These are phyloP conservation scores for Rhogogaster chlorosoma DNA, from an alignment of 2,888 invertebrate genomes.

Conservation along the genomic window DNA sequence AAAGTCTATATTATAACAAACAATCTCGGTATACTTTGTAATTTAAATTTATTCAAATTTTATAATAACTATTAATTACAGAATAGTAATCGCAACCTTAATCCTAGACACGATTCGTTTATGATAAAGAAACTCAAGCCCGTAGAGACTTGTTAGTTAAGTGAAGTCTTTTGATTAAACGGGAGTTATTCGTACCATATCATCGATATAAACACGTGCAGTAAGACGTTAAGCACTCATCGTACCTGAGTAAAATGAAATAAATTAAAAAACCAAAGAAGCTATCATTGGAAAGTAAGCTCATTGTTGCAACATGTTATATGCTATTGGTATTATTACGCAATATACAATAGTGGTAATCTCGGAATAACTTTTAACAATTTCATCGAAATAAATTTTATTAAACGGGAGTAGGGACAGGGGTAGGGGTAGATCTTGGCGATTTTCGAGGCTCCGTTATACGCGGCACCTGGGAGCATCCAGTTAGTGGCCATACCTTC, in stretches of 20 bases:
- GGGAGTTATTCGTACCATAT: not conserved
- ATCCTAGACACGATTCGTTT: slow-evolving; percentile 9
- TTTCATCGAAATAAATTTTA: slow-evolving; percentile 19
- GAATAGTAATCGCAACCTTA: slow-evolving; percentile 2
- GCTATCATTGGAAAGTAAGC: not conserved
- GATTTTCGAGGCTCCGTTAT: slow-evolving; percentile 60
- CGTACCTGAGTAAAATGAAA: not conserved
- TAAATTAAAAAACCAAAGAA: not conserved
- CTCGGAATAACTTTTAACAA: not conserved
- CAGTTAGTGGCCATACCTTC: slow-evolving; percentile 72
- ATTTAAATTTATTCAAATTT: slow-evolving; percentile 42
- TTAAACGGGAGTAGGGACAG: slow-evolving; percentile 12
- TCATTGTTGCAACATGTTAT: not conserved
- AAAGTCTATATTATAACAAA: not conserved
- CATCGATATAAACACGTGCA: not conserved
- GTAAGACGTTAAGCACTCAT: not conserved
- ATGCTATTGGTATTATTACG: not conserved
- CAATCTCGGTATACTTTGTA: not conserved
- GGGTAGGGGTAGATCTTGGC: slow-evolving; percentile 51
- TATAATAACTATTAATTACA: slow-evolving; percentile 32
- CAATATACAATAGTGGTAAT: not conserved
- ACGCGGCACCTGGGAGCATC: slow-evolving; percentile 59
- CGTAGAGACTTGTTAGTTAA: not conserved
- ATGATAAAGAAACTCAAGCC: not conserved
- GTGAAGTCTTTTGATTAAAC: not conserved